Evolutionary conservation across 2,113 vertebrate species (phyloP).

Genomic region (Ascaphus truei): DNA sequence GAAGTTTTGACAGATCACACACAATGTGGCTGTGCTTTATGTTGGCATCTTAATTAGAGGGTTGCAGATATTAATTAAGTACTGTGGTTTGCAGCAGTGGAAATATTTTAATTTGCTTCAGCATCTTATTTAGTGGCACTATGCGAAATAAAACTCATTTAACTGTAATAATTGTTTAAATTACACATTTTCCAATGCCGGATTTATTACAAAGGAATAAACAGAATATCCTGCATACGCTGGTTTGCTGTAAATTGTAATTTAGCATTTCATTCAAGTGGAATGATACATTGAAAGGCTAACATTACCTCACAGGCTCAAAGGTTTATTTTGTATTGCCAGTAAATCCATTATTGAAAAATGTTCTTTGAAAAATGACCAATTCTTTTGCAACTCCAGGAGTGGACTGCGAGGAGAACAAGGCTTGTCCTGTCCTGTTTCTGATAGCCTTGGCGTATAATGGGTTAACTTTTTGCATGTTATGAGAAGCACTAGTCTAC

Average conservation of each 20-base stretch:
- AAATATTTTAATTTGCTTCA: background rate
- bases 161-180: background rate
- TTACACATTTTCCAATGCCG: background rate
- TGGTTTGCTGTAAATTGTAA: background rate
- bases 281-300: background rate
- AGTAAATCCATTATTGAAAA: no score
- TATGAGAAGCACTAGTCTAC: no score
- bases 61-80: background rate
- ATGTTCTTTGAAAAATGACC: no score
- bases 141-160: background rate
- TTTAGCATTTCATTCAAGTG: background rate
- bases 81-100: background rate
- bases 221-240: background rate
- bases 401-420: no score
- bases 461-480: no score
- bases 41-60: background rate
- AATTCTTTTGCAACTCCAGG: no score
- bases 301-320: background rate
- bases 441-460: no score
- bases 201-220: background rate
- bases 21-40: background rate
- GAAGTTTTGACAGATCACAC: background rate
- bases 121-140: background rate
- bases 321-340: background rate
- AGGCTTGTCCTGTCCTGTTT: no score